Evolutionary conservation across 92 coral and sea anemone species (phyloP).

Genomic region (Ricordea florida): DNA sequence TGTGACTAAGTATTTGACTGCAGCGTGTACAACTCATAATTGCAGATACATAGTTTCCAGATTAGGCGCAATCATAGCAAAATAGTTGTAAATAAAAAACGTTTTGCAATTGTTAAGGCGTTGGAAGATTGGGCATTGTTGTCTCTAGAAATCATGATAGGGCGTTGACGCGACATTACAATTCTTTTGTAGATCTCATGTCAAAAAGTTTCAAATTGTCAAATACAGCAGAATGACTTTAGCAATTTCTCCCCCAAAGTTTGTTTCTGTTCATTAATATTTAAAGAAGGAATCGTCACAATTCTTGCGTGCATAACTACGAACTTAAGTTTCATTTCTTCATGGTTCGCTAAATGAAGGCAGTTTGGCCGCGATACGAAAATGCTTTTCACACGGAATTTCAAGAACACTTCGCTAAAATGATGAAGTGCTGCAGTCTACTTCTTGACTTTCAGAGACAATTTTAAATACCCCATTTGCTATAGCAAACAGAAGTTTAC

Average conservation of each 20-base stretch:
- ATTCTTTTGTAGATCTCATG: background rate
- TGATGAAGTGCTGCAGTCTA: too few species aligned
- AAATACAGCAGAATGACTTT: constrained; percentile 2
- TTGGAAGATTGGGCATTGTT: too few species aligned
- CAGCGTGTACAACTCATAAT: constrained; percentile 50
- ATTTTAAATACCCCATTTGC: background rate
- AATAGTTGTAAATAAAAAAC: background rate
- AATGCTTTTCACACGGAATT: background rate
- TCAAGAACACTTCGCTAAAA: background rate
- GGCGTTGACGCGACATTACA: background rate
- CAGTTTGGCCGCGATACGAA: background rate
- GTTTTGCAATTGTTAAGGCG: background rate
- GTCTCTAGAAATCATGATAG: background rate
- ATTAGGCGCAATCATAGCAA: constrained; percentile 68
- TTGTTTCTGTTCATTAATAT: constrained; percentile 18
- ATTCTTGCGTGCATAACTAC: background rate
- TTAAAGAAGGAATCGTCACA: background rate
- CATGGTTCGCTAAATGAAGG: background rate
- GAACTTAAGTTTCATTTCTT: background rate
- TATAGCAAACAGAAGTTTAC: background rate
- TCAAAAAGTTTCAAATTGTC: background rate
- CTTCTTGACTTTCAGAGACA: background rate
- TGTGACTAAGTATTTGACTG: constrained; percentile 2
- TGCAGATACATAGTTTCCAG: constrained; percentile 47
- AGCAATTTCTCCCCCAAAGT: constrained; percentile 8